phyloP scores from a whole-genome alignment of 2,888 invertebrate genomes.

The Drosophila mimetica region DNA sequence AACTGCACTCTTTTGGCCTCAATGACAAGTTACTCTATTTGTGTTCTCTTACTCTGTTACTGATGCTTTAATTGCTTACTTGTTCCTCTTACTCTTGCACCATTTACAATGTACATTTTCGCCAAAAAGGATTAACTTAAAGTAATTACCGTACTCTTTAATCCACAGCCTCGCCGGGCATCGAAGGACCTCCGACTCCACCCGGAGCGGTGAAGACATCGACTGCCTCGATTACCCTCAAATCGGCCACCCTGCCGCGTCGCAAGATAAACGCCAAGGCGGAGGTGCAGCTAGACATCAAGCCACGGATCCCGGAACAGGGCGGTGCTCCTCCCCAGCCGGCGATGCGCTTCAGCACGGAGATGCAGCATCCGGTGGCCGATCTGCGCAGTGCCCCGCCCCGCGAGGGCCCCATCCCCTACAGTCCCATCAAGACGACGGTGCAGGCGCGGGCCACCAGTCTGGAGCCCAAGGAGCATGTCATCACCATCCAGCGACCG shows the following conservation, averaged over 20 bases:
- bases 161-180: constrained; percentile 72
- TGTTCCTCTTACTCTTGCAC: constrained; percentile 39
- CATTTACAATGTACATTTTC: neutral
- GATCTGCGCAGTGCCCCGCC: constrained; percentile 84
- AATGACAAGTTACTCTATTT: constrained; percentile 8
- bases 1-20: constrained; percentile 11
- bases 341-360: constrained; percentile 86
- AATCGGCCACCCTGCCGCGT: constrained; percentile 88
- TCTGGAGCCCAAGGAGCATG: constrained; percentile 88
- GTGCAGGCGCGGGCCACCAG: constrained; percentile 86
- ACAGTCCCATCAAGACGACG: constrained; percentile 80
- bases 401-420: constrained; percentile 82
- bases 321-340: constrained; percentile 50
- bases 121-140: neutral
- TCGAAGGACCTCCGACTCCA: constrained; percentile 55
- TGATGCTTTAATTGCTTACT: constrained; percentile 43
- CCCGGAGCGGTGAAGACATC: constrained; percentile 85
- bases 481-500: constrained; percentile 88
- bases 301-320: constrained; percentile 82
- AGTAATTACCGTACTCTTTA: constrained; percentile 11
- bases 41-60: constrained; percentile 25
- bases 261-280: constrained; percentile 88
- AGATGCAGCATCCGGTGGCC: constrained; percentile 86
- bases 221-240: constrained; percentile 88
- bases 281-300: constrained; percentile 87